A percentile compares a stretch with the other conserved stretches of the same genome.
phyloP scores from a whole-genome alignment of 2,888 invertebrate genomes.

The Platycheirus rosarum region DNA sequence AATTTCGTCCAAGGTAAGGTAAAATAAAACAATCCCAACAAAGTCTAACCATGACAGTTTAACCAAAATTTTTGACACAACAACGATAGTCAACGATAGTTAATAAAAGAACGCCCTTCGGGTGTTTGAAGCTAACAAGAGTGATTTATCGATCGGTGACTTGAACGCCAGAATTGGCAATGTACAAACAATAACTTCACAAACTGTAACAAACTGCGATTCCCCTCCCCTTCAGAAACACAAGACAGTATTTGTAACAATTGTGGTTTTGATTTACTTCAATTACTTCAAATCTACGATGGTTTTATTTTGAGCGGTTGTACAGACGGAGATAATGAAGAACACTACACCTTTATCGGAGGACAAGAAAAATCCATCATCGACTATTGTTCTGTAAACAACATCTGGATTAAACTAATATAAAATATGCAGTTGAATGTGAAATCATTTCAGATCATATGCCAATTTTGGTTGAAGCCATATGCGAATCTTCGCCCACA shows the following conservation, averaged over 20 bases:
- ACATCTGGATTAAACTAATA: too few relatives aligned
- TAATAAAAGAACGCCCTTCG: too few relatives aligned
- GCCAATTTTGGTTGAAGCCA: background rate
- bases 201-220: slow-evolving; percentile 1
- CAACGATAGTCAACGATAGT: too few relatives aligned
- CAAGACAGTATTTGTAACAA: slow-evolving; percentile 1
- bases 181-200: slow-evolving; percentile 10
- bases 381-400: background rate
- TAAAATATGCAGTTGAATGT: background rate
- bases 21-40: too few relatives aligned
- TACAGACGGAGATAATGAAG: background rate
- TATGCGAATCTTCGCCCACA: slow-evolving; percentile 4
- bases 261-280: background rate
- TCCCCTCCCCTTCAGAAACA: background rate
- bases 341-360: background rate
- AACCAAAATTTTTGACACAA: too few relatives aligned
- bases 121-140: slow-evolving; percentile 4
- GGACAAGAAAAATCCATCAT: background rate
- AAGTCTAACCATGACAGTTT: too few relatives aligned
- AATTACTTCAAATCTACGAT: background rate
- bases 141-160: slow-evolving; percentile 1
- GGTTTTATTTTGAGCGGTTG: too few relatives aligned
- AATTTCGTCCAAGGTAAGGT: too few relatives aligned
- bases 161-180: slow-evolving; percentile 5
- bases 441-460: slow-evolving; percentile 6